These are phyloP conservation scores for Crossaster papposus DNA, from an alignment of 53 echinoderm and acorn worm species.

Conservation along the genomic window DNA sequence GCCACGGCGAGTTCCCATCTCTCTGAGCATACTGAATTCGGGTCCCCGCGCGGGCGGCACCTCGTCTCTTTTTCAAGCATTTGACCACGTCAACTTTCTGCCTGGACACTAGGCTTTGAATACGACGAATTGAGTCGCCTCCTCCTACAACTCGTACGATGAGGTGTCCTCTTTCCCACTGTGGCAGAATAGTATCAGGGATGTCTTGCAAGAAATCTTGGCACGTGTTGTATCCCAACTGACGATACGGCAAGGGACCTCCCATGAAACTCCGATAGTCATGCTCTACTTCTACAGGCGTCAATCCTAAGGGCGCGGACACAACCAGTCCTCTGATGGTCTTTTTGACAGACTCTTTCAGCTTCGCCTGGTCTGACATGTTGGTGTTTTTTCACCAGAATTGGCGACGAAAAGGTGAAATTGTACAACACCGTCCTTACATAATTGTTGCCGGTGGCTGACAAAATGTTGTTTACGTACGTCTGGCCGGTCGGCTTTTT, in stretches of 20 bases:
- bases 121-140: constrained; percentile 76
- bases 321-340: constrained; percentile 80
- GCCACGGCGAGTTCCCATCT: neutral
- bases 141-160: constrained; percentile 76
- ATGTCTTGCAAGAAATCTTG: constrained; percentile 80
- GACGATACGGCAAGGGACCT: constrained; percentile 72
- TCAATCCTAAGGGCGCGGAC: constrained; percentile 89
- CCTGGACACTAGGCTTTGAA: constrained; percentile 81
- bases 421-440: neutral
- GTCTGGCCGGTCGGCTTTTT: no score
- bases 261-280: constrained; percentile 80
- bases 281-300: constrained; percentile 72
- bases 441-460: no score
- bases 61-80: constrained; percentile 75
- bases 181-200: constrained; percentile 68
- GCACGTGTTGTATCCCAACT: constrained; percentile 85
- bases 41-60: constrained; percentile 38
- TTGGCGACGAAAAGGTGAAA: neutral
- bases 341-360: constrained; percentile 83
- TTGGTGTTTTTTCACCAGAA: constrained; percentile 16
- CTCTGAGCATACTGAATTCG: neutral
- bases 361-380: constrained; percentile 95
- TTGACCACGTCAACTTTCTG: constrained; percentile 82
- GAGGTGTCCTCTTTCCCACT: constrained; percentile 86
- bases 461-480: no score